Evolutionary conservation across 2,888 invertebrate genomes (phyloP).

Genomic region (Lepetodrilus schrolli): DNA sequence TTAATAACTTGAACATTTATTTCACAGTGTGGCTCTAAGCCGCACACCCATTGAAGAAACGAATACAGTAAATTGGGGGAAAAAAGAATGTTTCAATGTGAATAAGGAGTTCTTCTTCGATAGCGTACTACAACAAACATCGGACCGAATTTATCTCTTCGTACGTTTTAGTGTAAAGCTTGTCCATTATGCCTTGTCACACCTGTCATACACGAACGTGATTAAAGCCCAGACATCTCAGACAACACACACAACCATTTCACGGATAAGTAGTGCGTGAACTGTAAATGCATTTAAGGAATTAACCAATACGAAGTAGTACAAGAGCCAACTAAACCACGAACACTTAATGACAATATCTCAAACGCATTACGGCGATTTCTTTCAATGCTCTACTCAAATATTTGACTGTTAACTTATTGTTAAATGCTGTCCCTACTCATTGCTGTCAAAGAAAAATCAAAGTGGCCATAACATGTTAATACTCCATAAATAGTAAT

Average conservation of each 20-base stretch:
- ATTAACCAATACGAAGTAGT: too few species aligned
- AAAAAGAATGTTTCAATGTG: conserved; percentile 21
- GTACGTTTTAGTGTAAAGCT: neutral
- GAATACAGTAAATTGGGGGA: conserved; percentile 23
- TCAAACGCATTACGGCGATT: too few species aligned
- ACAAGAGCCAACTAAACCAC: too few species aligned
- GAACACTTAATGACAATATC: too few species aligned
- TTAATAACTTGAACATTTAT: conserved; percentile 6
- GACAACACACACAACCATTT: neutral
- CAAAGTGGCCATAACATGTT: too few species aligned
- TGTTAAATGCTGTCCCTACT: too few species aligned
- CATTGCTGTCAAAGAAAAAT: too few species aligned
- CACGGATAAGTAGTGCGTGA: too few species aligned
- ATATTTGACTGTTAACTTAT: too few species aligned
- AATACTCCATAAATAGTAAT: too few species aligned
- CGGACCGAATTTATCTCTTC: neutral
- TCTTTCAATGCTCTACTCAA: too few species aligned
- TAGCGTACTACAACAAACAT: neutral
- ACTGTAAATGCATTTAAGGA: too few species aligned
- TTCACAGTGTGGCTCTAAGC: conserved; percentile 12
- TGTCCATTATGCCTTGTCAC: neutral
- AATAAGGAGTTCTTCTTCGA: neutral
- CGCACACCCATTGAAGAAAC: conserved; percentile 11
- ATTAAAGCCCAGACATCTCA: neutral
- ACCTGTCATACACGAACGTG: neutral